Evolutionary conservation across 1,140 invertebrate species (phyloP), one percentile per base, ranked within the genome.

Genomic region (Schlechtendalia chinensis): DNA sequence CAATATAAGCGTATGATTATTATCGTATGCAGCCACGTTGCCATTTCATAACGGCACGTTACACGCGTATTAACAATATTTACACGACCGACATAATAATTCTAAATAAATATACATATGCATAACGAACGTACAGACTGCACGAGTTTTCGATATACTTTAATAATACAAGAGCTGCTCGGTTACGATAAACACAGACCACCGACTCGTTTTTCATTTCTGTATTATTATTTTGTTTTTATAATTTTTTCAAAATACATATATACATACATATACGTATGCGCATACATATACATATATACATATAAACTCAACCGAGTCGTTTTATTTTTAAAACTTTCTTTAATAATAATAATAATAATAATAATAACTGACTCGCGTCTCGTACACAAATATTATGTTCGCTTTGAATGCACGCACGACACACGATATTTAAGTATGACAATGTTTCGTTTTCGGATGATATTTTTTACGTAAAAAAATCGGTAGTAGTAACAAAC

Each of bases 401-500:
- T 22, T 22, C 47, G 65, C 22, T 47, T 6, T 24, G 45, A 22
- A 47, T 69, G 14, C 22, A 14, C 8, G 2, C 14, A 69, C 32
- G 6, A 22, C 65, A 39, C n/a, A n/a, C n/a, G n/a, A n/a, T n/a
- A n/a, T n/a, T n/a, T n/a, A n/a, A n/a, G 4, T 45, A 5, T 45
- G 11, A 27, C 27, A 27, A 69, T 27, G n/a, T 17, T 47, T 50
- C 0, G 45, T 27, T 69, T 54, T 54, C 50, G 17, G 17, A 53
- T 14, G 14, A 22, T 27, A 1, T 61, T 54, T 53, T 72, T 72
- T 29, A 72, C 47, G 50, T 32, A 0, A 72, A 53, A 71, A 72
- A 29, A 72, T 6, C 29, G 11, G 53, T 72, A 72, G 53, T 54
- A n/a, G n/a, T 14, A 14, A n/a, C 24, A 72, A 72, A 72, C 69